Percentiles rank a stretch among this genome's conserved stretches.
Evolutionary conservation across 2,113 vertebrate genomes (phyloP).

Genomic region (Centrocercus urophasianus): DNA sequence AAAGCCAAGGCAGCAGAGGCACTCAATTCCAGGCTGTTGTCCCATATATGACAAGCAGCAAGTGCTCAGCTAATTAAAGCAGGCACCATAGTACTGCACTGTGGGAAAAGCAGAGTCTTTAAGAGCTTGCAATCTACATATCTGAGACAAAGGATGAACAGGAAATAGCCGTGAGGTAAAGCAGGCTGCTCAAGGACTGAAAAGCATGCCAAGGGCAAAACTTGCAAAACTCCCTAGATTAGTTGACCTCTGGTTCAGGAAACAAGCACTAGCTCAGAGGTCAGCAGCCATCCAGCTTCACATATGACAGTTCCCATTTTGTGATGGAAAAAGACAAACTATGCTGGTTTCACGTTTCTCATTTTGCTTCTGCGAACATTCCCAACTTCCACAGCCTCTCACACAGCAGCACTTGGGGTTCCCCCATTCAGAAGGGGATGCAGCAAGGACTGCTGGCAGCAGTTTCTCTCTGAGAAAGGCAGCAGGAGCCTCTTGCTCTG

Average conservation of each 20-base stretch:
- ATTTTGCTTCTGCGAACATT: accelerated
- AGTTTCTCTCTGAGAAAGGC: not conserved
- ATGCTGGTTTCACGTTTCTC: not conserved
- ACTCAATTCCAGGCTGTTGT: not conserved
- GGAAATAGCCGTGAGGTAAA: not conserved
- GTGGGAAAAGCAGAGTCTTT: not conserved
- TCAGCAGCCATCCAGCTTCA: not conserved
- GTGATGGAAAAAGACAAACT: not conserved
- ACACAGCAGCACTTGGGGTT: not conserved
- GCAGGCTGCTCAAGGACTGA: not conserved
- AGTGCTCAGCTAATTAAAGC: not conserved
- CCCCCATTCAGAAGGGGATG: not conserved
- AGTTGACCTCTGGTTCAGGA: not conserved
- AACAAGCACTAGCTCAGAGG: not conserved
- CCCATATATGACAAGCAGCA: not conserved
- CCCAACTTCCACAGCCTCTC: not conserved
- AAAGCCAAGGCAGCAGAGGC: not conserved
- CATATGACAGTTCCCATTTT: not conserved
- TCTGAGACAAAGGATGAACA: not conserved
- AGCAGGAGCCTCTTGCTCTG: accelerated
- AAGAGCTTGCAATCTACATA: not conserved
- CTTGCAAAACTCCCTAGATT: not conserved
- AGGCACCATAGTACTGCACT: not conserved
- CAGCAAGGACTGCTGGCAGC: not conserved
- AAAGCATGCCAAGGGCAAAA: not conserved